Percentiles rank a stretch among this genome's conserved stretches.
Conservation (phyloP, 2,797 vertebrate species). For the Miichthys miiuy region DNA sequence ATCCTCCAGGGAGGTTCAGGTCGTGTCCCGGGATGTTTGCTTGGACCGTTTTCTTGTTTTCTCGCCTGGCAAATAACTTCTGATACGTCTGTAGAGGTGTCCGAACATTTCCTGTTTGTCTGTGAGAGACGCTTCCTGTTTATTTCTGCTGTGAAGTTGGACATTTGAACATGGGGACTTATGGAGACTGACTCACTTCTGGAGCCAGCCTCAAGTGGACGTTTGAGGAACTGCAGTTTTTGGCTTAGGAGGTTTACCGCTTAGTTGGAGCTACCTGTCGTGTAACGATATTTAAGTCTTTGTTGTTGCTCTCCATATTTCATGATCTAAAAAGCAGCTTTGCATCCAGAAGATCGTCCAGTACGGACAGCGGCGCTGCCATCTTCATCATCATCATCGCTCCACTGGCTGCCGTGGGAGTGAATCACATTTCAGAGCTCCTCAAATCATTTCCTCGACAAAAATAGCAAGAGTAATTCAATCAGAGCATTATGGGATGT, state of each 20-base stretch:
- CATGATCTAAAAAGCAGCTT: conserved; percentile 17
- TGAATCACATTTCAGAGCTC: conserved; percentile 54
- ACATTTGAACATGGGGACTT: no score
- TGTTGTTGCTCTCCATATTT: conserved; percentile 12
- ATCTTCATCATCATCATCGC: conserved; percentile 31
- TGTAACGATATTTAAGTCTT: background rate
- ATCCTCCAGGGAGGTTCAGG: conserved; percentile 1
- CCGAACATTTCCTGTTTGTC: background rate
- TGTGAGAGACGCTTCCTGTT: background rate
- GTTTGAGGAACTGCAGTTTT: no score
- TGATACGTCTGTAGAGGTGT: background rate
- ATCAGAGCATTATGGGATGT: conserved; percentile 65
- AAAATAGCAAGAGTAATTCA: conserved; percentile 69
- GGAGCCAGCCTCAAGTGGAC: no score
- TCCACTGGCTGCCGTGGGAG: conserved; percentile 48
- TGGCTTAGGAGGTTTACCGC: no score
- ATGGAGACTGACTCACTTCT: no score
- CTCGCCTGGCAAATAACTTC: conserved; percentile 4
- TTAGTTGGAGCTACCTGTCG: no score
- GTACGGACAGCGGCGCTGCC: conserved; percentile 16
- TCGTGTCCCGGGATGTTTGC: background rate
- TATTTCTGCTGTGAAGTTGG: no score
- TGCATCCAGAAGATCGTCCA: background rate
- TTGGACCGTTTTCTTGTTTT: conserved; percentile 19
- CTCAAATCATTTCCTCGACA: conserved; percentile 66